A percentile compares a stretch with the other conserved stretches of the same genome.
phyloP scores from a whole-genome alignment of 2,113 vertebrate species.

The Myxocyprinus asiaticus region DNA sequence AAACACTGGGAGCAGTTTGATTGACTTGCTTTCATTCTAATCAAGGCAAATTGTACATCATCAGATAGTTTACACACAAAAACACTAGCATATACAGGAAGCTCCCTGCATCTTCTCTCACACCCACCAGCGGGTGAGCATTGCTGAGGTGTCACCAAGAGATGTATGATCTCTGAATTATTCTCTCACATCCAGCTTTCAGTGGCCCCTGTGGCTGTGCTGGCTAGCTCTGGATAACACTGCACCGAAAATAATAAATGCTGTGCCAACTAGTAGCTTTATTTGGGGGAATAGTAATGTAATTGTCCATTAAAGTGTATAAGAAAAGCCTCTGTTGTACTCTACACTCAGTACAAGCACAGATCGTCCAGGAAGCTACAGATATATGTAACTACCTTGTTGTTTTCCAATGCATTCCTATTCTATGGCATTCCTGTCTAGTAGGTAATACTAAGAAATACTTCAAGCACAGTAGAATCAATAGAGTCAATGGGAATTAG shows the following conservation, averaged over 20 bases:
- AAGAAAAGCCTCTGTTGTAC: not conserved
- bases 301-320: too few species aligned
- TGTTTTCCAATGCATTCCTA: not conserved
- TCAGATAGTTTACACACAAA: slow-evolving; percentile 15
- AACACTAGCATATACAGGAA: not conserved
- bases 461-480: slow-evolving; percentile 35
- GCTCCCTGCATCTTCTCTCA: too few species aligned
- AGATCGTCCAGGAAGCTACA: not conserved
- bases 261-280: too few species aligned
- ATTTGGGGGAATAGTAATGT: too few species aligned
- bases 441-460: slow-evolving; percentile 1
- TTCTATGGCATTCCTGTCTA: slow-evolving; percentile 10
- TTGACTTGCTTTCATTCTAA: slow-evolving; percentile 1
- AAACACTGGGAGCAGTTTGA: not conserved
- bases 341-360: not conserved
- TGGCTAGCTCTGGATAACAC: too few species aligned
- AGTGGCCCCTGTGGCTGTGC: not conserved
- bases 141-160: slow-evolving; percentile 33
- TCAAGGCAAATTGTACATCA: not conserved
- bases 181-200: slow-evolving; percentile 25
- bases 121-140: not conserved
- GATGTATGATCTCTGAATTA: not conserved
- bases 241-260: too few species aligned
- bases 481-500: slow-evolving; percentile 28
- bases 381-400: not conserved